Base-by-base conservation (phyloP, 2,113 vertebrate genomes). In the Verasper variegatus region DNA sequence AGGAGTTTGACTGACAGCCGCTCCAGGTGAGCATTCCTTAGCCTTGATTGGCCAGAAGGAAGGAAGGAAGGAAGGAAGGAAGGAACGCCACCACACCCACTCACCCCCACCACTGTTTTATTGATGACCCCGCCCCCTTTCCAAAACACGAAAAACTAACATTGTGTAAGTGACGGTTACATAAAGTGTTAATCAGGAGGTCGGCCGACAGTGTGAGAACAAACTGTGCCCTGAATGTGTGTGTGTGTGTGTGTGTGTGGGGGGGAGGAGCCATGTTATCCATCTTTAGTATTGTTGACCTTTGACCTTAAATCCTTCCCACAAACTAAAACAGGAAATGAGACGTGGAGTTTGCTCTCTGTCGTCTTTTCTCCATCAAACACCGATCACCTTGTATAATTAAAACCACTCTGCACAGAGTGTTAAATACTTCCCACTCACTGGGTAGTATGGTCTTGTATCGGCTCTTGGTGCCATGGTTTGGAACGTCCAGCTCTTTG, bases 371-470 rank as follows among this genome's bases (percentile, higher is more conserved):
- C 35, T 37, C 35, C 35, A 37, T 37, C 7, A 37, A 37, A 37
- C 35, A 37, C 7, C 2, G 35, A 37, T 37, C 9, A 37, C 35
- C 9, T 37, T 37, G 35, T 37, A 2, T 9, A 10, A 10, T 37
- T 37, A 8, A 9, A 9, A 37, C 1, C 35, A 37, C 35, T 37
- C 35, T 47, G 35, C 24, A 49, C 57, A 24, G 4, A 11, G 4
- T 27, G 27, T 27, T 27, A 27, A 27, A 27, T 4, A 31, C 5
- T 6, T 8, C 31, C 1, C 51, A 96, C 97, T 97, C 95, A 99
- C 98, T 99, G 93, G 98, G 98, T 91, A 99, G 94, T 86, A 99
- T 99, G 81, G 96, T 99, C 91, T 96, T 98, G 92, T 99, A 99
- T 91, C 97, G 94, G 91, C 99, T 99, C 94, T 99, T 99, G 78